A percentile compares a stretch with the other conserved stretches of the same genome.
phyloP scores from a whole-genome alignment of 2,888 invertebrate genomes.

The Sabellastarte sp. region DNA sequence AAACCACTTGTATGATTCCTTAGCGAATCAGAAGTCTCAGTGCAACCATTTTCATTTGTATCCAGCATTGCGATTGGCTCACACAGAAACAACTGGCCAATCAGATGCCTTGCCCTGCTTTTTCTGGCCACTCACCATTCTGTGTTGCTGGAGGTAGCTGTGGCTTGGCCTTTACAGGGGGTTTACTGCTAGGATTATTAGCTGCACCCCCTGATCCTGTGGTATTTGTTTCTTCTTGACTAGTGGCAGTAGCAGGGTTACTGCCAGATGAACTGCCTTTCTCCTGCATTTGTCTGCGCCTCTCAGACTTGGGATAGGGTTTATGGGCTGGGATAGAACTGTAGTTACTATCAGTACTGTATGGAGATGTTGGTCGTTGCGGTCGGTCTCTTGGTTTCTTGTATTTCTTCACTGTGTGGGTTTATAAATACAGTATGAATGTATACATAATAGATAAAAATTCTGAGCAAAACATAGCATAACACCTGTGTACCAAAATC shows the following conservation, averaged over 20 bases:
- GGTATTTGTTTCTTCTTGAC: neutral
- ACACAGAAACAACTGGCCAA: no score
- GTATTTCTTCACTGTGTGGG: neutral
- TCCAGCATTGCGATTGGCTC: no score
- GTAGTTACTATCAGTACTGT: constrained; percentile 60
- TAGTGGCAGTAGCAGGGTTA: neutral
- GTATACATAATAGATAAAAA: no score
- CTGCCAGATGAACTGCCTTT: no score
- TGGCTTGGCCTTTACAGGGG: neutral
- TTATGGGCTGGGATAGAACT: constrained; percentile 46
- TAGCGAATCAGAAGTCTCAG: no score
- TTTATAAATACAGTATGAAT: no score
- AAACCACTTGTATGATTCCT: no score
- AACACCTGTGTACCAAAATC: no score
- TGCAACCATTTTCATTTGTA: no score
- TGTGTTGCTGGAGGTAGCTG: neutral
- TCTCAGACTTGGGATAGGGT: constrained; percentile 57
- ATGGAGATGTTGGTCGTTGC: constrained; percentile 56
- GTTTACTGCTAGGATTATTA: no score
- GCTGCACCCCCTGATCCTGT: neutral
- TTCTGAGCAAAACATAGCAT: neutral
- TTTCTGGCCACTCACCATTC: no score
- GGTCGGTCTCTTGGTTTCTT: constrained; percentile 11
- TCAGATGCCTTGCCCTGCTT: no score
- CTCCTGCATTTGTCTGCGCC: constrained; percentile 51